A percentile compares a stretch with the other conserved stretches of the same genome.
These are phyloP conservation scores for Hetaerina titia DNA, from an alignment of 2,888 invertebrate species.

Conservation along the genomic window DNA sequence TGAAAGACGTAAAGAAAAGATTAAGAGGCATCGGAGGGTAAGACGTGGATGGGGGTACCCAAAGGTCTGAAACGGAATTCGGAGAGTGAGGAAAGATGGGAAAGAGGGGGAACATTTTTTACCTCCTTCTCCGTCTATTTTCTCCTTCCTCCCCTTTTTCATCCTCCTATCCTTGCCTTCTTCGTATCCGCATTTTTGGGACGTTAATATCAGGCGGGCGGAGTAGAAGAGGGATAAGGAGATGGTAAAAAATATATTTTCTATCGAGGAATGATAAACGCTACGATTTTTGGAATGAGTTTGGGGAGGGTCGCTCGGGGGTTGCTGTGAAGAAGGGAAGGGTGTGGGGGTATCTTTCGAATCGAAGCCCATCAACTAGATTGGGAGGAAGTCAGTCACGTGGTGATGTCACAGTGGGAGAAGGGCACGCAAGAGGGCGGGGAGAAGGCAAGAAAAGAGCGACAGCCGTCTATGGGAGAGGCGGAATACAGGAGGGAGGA, in stretches of 20 bases:
- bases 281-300: neutral
- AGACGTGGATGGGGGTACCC: neutral
- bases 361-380: conserved; percentile 64
- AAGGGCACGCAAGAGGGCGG: neutral
- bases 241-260: conserved; percentile 26
- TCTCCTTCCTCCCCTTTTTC: neutral
- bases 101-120: neutral
- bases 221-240: neutral
- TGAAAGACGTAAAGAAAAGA: neutral
- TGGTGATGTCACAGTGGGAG: neutral
- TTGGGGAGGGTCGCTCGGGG: neutral
- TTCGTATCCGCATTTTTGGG: neutral
- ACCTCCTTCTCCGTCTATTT: neutral
- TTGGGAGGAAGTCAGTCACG: conserved; percentile 43
- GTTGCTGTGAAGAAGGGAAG: neutral
- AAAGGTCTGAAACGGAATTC: neutral
- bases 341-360: neutral
- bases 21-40: neutral
- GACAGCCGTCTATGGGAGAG: neutral
- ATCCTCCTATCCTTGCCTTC: neutral
- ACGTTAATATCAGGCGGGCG: neutral
- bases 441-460: neutral
- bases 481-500: neutral
- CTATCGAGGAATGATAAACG: conserved; percentile 47
- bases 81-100: neutral